phyloP scores from a whole-genome alignment of 1,140 invertebrate species.

The Bacillus rossius region DNA sequence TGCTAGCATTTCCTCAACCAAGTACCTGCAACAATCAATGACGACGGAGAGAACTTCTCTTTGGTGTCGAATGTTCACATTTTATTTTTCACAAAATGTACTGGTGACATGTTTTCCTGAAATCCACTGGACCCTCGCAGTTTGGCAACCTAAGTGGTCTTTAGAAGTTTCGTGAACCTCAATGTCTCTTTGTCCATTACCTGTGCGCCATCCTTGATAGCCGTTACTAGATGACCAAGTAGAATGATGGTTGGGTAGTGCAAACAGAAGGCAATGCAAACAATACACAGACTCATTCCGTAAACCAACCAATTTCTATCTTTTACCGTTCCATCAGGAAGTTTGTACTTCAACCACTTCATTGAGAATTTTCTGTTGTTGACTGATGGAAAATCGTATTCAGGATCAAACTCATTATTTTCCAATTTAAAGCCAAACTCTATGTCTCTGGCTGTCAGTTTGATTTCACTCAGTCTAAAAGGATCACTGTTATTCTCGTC shows the following conservation, averaged over 20 bases:
- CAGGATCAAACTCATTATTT: constrained; percentile 2
- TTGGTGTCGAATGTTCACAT: too few relatives aligned
- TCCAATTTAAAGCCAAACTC: constrained; percentile 9
- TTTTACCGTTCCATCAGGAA: constrained; percentile 9
- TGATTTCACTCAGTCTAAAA: neutral
- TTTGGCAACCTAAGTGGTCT: constrained; percentile 1
- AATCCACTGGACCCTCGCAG: constrained; percentile 15
- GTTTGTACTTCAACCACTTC: constrained; percentile 2
- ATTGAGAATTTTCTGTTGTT: constrained; percentile 10
- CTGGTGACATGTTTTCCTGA: neutral
- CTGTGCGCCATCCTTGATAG: constrained; percentile 9
- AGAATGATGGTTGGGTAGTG: constrained; percentile 8
- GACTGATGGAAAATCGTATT: neutral
- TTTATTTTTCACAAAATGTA: too few relatives aligned
- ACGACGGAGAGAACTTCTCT: too few relatives aligned
- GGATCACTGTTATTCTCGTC: too few relatives aligned
- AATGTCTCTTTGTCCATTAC: constrained; percentile 7
- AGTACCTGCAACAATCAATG: too few relatives aligned
- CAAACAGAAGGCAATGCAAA: constrained; percentile 11
- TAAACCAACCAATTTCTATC: constrained; percentile 11
- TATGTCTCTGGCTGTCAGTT: constrained; percentile 9
- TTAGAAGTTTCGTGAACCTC: constrained; percentile 10
- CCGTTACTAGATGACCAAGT: constrained; percentile 3
- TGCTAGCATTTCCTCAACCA: too few relatives aligned
- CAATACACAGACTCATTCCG: constrained; percentile 9